A percentile compares a stretch with the other conserved stretches of the same genome.
Evolutionary conservation across 2,797 vertebrate species (phyloP).

Genomic region (Hemitrygon akajei): DNA sequence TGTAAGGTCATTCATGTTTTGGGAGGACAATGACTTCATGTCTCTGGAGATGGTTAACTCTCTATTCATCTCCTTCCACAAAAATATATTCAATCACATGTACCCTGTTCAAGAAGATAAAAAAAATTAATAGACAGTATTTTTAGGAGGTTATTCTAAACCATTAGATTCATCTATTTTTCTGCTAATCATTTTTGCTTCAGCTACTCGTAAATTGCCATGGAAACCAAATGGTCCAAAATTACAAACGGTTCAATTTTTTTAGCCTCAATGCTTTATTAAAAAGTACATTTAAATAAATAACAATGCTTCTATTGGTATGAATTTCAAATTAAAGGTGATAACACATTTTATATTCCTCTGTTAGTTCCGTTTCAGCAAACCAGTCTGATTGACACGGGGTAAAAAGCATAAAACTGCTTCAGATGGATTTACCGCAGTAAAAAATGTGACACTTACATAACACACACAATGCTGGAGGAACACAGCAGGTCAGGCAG

Average conservation of each 20-base stretch:
- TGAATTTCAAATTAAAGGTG: neutral
- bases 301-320: neutral
- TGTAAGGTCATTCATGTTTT: too few species aligned
- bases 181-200: neutral
- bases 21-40: too few species aligned
- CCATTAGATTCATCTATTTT: neutral
- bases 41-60: too few species aligned
- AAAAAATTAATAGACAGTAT: neutral
- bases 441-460: neutral
- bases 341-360: neutral
- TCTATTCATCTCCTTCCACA: neutral
- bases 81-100: neutral
- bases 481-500: too few species aligned
- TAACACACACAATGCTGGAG: too few species aligned
- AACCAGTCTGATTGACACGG: neutral
- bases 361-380: neutral
- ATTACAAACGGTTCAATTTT: neutral
- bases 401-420: neutral
- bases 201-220: slow-evolving; percentile 21
- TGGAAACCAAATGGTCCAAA: slow-evolving; percentile 26
- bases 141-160: neutral
- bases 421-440: neutral
- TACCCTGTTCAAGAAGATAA: neutral
- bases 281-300: neutral
- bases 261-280: neutral